phyloP scores from a whole-genome alignment of 2,113 vertebrate genomes.

The Tenrec ecaudatus region DNA sequence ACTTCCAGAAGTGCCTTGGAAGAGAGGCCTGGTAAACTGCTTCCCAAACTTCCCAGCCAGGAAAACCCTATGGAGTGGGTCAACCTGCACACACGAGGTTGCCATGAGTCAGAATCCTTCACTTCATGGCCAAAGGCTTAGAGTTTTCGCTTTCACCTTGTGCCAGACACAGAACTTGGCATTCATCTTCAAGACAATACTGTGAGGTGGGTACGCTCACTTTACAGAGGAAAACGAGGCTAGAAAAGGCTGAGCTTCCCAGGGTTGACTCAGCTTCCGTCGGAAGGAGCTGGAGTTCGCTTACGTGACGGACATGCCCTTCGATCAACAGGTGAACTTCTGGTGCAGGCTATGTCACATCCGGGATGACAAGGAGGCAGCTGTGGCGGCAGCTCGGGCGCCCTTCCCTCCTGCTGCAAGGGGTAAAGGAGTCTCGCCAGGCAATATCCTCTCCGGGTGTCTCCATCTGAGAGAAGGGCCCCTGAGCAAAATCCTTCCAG shows the following conservation, averaged over 20 bases:
- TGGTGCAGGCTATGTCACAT: neutral
- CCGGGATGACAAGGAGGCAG: neutral
- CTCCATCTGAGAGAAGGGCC: neutral
- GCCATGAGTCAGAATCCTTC: neutral
- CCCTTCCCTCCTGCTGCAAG: neutral
- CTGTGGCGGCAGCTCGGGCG: neutral
- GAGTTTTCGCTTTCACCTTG: neutral
- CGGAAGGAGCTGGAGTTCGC: neutral
- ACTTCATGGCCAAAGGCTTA: neutral
- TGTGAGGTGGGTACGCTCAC: fast-evolving
- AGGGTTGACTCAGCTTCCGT: neutral
- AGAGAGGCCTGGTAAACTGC: neutral
- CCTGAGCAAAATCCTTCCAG: slow-evolving; percentile 26
- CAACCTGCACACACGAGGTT: neutral
- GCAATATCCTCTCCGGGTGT: neutral
- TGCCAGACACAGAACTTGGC: neutral
- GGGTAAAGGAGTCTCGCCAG: neutral
- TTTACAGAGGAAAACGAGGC: neutral
- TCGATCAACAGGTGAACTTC: neutral
- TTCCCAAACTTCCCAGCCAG: neutral
- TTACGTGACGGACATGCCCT: neutral
- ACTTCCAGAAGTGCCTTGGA: neutral
- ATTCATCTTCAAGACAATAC: slow-evolving; percentile 7
- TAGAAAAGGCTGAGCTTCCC: neutral
- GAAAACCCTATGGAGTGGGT: neutral